These are phyloP conservation scores for Pygoscelis antarcticus DNA, from an alignment of 2,113 vertebrate species.

Conservation along the genomic window DNA sequence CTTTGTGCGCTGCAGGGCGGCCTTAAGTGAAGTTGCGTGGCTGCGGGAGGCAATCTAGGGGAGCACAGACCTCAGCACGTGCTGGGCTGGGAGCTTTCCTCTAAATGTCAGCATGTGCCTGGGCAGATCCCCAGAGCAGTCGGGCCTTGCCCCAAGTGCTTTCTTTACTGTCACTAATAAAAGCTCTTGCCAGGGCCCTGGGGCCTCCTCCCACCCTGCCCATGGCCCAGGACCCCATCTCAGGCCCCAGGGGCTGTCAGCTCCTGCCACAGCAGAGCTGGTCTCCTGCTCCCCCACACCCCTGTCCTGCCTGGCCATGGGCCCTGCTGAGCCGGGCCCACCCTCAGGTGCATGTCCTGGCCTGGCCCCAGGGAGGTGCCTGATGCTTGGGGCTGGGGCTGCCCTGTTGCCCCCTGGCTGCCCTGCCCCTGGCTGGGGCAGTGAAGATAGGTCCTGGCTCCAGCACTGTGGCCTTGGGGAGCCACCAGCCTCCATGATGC, in stretches of 20 bases:
- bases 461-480: not conserved
- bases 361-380: not conserved
- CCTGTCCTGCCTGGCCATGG: not conserved
- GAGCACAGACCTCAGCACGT: accelerated
- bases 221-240: not conserved
- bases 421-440: not conserved
- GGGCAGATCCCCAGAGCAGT: not conserved
- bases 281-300: no score
- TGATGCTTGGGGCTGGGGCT: not conserved
- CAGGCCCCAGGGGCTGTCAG: not conserved
- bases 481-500: accelerated
- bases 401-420: not conserved
- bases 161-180: not conserved
- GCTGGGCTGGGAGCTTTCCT: not conserved
- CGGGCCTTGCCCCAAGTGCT: not conserved
- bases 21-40: accelerated
- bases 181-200: not conserved
- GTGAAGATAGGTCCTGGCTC: not conserved
- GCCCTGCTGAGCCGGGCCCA: not conserved
- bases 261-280: no score
- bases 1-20: accelerated
- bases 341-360: not conserved
- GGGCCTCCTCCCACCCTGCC: not conserved
- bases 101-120: accelerated
- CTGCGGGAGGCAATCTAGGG: no score